Evolutionary conservation across 92 coral and sea anemone species (phyloP), one percentile per base, ranked within the genome.

Genomic region (Diadumene lineata): DNA sequence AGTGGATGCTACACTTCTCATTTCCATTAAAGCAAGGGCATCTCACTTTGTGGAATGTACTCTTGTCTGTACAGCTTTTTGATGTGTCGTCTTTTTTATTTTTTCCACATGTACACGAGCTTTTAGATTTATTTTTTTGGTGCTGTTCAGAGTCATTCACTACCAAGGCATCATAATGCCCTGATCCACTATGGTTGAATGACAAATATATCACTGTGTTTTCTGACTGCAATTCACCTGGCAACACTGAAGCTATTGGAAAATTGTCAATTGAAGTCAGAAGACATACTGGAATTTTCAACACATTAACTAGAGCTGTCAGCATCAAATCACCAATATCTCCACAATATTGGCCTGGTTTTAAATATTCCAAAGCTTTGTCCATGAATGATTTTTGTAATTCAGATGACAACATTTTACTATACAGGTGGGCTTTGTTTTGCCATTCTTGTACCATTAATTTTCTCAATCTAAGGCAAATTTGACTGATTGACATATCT

Each of bases 301-400:
- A 56, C 23, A 75, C 68, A 57, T 74, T 81, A 22, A 73, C 65
- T 2, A 75, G 24, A 11, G 86, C 86, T 28, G 64, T 81, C 11
- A 81, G 75, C 75, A 74, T 81, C 34, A 81, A 44, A 53, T 81
- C 86, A 7, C 86, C 86, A 44, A 74, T 56, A 31, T 81, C 85
- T 8, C 85, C 81, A 23, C n/a, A 80, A 73, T 65, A 81, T 61
- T 26, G 66, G 73, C 18, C 80, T 80, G 29, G 74, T 79, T 28
- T 50, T 46, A 2, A 31, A 28, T 24, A 60, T 73, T 17, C 53
- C 30, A 24, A 50, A 44, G 7, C 63, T 79, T 60, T 43, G 13
- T 33, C 74, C 74, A 11, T 81, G 66, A 75, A 25, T 64, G n/a
- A 19, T 75, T 43, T 74, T 32, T 63, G 48, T 31, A 32, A 61